phyloP scores from a whole-genome alignment of 2,888 invertebrate species.

The Mythimna albipuncta region DNA sequence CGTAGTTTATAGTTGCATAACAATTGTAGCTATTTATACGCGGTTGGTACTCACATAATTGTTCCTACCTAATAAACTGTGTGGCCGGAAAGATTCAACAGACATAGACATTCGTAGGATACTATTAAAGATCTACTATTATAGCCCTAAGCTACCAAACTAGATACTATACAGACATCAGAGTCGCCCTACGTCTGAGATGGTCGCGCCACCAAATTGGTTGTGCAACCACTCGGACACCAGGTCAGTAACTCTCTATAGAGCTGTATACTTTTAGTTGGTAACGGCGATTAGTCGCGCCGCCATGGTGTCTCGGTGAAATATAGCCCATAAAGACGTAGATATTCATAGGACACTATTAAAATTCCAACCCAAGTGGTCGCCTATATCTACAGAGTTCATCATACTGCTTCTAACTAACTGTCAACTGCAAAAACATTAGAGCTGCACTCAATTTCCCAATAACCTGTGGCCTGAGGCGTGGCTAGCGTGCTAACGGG shows the following conservation, averaged over 20 bases:
- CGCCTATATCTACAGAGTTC: constrained; percentile 34
- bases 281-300: too few species aligned
- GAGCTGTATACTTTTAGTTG: too few species aligned
- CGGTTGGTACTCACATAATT: neutral
- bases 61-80: constrained; percentile 2
- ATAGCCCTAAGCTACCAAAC: too few species aligned
- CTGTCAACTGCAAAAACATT: constrained; percentile 56
- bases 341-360: neutral
- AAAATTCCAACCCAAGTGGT: neutral
- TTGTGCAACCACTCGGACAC: too few species aligned
- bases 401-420: constrained; percentile 52
- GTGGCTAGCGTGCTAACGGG: constrained; percentile 56
- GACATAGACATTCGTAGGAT: too few species aligned
- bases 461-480: constrained; percentile 61
- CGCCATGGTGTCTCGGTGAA: too few species aligned
- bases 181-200: too few species aligned
- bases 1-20: constrained; percentile 5
- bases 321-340: neutral
- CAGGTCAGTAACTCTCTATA: too few species aligned
- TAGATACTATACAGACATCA: too few species aligned
- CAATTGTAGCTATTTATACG: neutral
- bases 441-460: constrained; percentile 55
- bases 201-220: too few species aligned
- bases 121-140: too few species aligned
- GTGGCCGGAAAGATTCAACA: neutral